phyloP scores from a whole-genome alignment of 2,888 invertebrate species.

The Scaptomyza flava region DNA sequence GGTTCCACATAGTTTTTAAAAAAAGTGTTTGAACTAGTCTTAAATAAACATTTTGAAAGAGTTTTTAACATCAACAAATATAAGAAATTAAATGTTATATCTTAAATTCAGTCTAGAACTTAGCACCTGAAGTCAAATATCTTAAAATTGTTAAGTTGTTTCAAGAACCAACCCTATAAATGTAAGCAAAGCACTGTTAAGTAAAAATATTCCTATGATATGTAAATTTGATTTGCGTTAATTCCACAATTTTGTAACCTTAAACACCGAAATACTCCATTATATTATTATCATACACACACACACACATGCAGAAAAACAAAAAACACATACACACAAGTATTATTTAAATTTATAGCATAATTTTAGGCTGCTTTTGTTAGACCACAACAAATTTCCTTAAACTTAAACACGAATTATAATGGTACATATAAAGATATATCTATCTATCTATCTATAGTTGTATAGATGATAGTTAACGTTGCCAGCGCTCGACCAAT shows the following conservation, averaged over 20 bases:
- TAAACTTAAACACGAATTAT: constrained; percentile 25
- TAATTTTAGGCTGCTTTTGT: constrained; percentile 64
- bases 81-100: not conserved
- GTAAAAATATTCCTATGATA: constrained; percentile 62
- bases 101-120: not conserved
- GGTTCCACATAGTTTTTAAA: constrained; percentile 36
- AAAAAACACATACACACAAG: constrained; percentile 55
- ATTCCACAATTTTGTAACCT: constrained; percentile 61
- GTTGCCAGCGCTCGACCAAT: constrained; percentile 78
- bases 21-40: not conserved
- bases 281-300: constrained; percentile 33
- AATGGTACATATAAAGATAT: not conserved
- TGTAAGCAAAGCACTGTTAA: not conserved
- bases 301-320: constrained; percentile 5
- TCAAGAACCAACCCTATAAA: constrained; percentile 48
- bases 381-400: constrained; percentile 41
- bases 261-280: constrained; percentile 60
- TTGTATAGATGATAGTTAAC: constrained; percentile 34
- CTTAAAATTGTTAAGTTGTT: not conserved
- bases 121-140: constrained; percentile 18
- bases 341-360: constrained; percentile 72
- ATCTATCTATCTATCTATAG: constrained; percentile 14
- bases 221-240: constrained; percentile 69
- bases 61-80: not conserved
- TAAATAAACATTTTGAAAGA: not conserved